Evolutionary conservation across 1,140 invertebrate genomes (phyloP).

Genomic region (Anadara kagoshimensis): DNA sequence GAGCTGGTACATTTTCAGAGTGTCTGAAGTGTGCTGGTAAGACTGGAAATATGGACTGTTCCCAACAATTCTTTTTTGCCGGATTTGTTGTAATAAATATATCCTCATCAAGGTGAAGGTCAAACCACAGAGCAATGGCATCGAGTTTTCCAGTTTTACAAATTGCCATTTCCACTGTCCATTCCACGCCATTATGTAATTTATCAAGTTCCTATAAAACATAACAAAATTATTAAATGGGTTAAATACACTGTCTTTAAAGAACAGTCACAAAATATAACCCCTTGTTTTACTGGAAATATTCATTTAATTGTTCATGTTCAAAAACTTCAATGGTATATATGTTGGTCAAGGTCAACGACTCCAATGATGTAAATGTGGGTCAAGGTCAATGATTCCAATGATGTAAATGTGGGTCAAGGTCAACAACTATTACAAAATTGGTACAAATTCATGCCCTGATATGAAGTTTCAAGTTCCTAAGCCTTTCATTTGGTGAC

Average conservation of each 20-base stretch:
- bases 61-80: slow-evolving; percentile 80
- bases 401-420: too few species aligned
- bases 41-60: slow-evolving; percentile 82
- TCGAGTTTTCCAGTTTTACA: slow-evolving; percentile 77
- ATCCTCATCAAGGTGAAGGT: slow-evolving; percentile 81
- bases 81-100: slow-evolving; percentile 77
- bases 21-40: slow-evolving; percentile 23
- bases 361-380: too few species aligned
- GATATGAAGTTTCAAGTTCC: too few species aligned
- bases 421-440: too few species aligned
- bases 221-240: not conserved
- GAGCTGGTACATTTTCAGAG: slow-evolving; percentile 1
- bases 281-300: too few species aligned
- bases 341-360: too few species aligned
- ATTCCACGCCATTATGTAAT: slow-evolving; percentile 38
- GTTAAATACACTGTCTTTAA: not conserved
- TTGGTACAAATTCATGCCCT: too few species aligned
- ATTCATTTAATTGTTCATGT: too few species aligned
- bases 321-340: too few species aligned
- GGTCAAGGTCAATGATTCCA: too few species aligned
- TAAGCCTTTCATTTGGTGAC: too few species aligned
- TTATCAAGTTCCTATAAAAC: slow-evolving; percentile 43
- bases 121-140: slow-evolving; percentile 83
- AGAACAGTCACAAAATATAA: too few species aligned
- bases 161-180: slow-evolving; percentile 63